Base-by-base conservation (phyloP, 2,113 vertebrate species). In the Scolopax mira region DNA sequence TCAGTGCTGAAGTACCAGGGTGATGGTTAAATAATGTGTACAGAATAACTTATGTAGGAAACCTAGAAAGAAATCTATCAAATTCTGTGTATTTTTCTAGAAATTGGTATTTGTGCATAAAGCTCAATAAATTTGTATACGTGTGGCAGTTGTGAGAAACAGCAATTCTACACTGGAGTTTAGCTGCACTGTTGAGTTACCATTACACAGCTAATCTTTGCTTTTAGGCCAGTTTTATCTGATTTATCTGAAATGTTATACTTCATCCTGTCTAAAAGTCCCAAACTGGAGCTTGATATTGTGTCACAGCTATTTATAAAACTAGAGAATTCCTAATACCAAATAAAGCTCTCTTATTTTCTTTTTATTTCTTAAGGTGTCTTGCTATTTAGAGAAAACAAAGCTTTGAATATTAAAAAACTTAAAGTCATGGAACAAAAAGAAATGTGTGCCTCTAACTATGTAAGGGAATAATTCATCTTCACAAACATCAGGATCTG, bases 401-500 rank as follows among this genome's bases (percentile, higher is more conserved):
- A 97, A 94, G 72, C 67, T 95, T 89, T 92, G 90, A 95, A 91
- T 89, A 91, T n/a, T 48, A 90, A 73, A 74, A 86, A 85, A 33
- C 62, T 77, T 95, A 84, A 46, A 46, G 22, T 48, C 22, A 23
- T 23, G 22, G 48, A 23, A 48, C 22, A 48, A 11, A 48, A 48
- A 48, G 48, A 48, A 48, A 48, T 48, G 10, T 48, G 94, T 93
- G 57, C 46, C 37, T 84, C 88, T 78, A 75, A 85, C 78, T 88
- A 97, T 72, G 92, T 97, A 94, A 95, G 97, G 88, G 91, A 96
- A 95, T 93, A 85, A 96, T 61, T 87, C 3, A 75, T 66, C 88
- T 81, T 95, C 92, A 94, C 73, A 95, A 95, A 93, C 88, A 92
- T 16, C 57, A 73, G 35, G 81, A 58, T 80, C 37, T 73, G 55